phyloP scores from a whole-genome alignment of 1,140 invertebrate species.

The Globodera rostochiensis region DNA sequence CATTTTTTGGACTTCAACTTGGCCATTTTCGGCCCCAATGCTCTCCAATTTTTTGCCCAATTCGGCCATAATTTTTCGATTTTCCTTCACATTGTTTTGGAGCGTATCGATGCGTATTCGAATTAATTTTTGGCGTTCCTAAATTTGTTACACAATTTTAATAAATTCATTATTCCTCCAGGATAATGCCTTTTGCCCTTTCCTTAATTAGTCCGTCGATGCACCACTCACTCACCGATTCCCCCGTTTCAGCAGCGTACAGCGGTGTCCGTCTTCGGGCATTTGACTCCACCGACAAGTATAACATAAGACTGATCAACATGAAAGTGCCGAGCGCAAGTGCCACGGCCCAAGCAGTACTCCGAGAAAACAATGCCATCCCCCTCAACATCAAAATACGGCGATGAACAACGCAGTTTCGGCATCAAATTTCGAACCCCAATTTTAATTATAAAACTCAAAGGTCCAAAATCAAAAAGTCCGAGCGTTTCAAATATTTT shows the following conservation, averaged over 20 bases:
- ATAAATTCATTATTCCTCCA: background rate
- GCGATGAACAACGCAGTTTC: too few relatives aligned
- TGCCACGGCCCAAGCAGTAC: slow-evolving; percentile 6
- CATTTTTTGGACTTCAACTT: too few relatives aligned
- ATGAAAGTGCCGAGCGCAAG: slow-evolving; percentile 37
- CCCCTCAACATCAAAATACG: background rate
- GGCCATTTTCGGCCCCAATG: background rate
- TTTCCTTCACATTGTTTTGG: slow-evolving; percentile 10
- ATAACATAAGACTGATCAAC: slow-evolving; percentile 42
- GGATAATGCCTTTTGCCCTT: too few relatives aligned
- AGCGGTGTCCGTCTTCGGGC: slow-evolving; percentile 9
- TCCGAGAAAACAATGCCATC: background rate
- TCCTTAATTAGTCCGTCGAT: background rate
- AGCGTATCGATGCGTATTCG: slow-evolving; percentile 18
- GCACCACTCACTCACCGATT: background rate
- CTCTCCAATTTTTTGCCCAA: slow-evolving; percentile 14
- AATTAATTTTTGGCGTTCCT: slow-evolving; percentile 11
- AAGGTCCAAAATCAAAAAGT: too few relatives aligned
- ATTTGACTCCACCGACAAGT: slow-evolving; percentile 39
- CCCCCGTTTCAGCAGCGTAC: slow-evolving; percentile 1
- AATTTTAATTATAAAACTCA: too few relatives aligned
- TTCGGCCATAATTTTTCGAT: slow-evolving; percentile 8
- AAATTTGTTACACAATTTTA: background rate
- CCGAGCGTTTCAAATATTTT: too few relatives aligned
- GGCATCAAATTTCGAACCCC: too few relatives aligned